A percentile compares a stretch with the other conserved stretches of the same genome.
phyloP scores from a whole-genome alignment of 2,113 vertebrate genomes.

The Tupaia tana region DNA sequence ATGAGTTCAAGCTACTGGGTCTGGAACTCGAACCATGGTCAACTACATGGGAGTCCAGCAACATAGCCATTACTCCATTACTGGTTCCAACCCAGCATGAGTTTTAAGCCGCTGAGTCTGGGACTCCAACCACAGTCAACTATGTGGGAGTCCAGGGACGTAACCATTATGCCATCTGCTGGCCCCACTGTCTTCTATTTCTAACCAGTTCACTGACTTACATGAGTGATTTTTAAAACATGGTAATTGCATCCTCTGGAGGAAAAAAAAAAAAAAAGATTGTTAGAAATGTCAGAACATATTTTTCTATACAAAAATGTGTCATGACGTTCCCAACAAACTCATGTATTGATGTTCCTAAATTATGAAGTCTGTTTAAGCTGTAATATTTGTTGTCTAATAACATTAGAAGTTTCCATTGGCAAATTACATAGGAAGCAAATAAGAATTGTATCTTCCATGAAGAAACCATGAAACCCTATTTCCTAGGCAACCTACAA shows the following conservation, averaged over 20 bases:
- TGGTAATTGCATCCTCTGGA: not conserved
- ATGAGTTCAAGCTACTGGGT: no score
- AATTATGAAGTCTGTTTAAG: not conserved
- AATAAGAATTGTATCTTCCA: not conserved
- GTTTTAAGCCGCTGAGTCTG: no score
- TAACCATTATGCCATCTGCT: no score
- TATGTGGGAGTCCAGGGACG: no score
- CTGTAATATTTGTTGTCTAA: not conserved
- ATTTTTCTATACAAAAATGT: no score
- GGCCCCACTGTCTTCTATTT: not conserved
- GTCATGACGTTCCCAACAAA: no score
- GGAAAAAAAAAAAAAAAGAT: not conserved
- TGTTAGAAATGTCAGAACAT: not conserved
- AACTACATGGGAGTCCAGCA: no score
- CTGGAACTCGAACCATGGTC: no score
- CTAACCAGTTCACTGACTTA: not conserved
- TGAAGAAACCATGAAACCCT: slow-evolving; percentile 9
- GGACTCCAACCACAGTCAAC: no score
- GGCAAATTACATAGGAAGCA: not conserved
- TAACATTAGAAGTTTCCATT: not conserved
- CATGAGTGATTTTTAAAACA: not conserved
- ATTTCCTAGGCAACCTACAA: not conserved
- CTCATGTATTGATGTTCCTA: not conserved
- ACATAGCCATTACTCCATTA: no score
- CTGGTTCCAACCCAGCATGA: no score